phyloP scores from a whole-genome alignment of 2,888 invertebrate genomes.

The Ferdinandea cuprea region DNA sequence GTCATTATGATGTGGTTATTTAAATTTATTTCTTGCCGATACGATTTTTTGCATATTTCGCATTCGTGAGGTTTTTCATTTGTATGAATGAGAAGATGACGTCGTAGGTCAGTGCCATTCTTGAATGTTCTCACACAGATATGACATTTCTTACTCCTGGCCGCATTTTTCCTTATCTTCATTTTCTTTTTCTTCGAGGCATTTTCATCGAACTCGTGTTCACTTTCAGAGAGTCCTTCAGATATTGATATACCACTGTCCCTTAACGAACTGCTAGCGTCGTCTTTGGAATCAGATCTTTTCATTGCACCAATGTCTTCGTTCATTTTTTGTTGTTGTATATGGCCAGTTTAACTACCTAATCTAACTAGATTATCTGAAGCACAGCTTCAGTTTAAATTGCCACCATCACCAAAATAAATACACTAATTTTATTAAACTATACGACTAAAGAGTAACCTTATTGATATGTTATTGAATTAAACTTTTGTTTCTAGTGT shows the following conservation, averaged over 20 bases:
- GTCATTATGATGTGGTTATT: slow-evolving; percentile 85
- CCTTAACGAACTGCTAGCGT: slow-evolving; percentile 78
- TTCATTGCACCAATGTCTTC: slow-evolving; percentile 33
- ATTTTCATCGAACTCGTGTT: slow-evolving; percentile 31
- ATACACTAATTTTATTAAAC: slow-evolving; percentile 32
- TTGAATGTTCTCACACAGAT: slow-evolving; percentile 87
- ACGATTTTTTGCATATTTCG: slow-evolving; percentile 86
- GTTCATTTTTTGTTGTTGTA: not conserved
- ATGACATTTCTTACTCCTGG: slow-evolving; percentile 85
- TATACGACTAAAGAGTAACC: slow-evolving; percentile 15
- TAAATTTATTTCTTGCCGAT: slow-evolving; percentile 87
- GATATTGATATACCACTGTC: slow-evolving; percentile 81
- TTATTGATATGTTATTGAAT: slow-evolving; percentile 21
- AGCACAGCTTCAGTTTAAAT: slow-evolving; percentile 44
- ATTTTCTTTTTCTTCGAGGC: slow-evolving; percentile 63
- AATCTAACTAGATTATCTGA: slow-evolving; percentile 33
- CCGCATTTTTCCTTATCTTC: slow-evolving; percentile 17
- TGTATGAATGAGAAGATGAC: slow-evolving; percentile 88
- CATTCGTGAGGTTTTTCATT: slow-evolving; percentile 87
- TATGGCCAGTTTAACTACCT: slow-evolving; percentile 27
- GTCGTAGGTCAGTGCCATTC: slow-evolving; percentile 86
- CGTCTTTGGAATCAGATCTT: slow-evolving; percentile 80
- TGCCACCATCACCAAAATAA: slow-evolving; percentile 65
- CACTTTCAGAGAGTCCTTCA: slow-evolving; percentile 25
- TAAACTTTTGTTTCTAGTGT: slow-evolving; percentile 30